These are phyloP conservation scores for Scaeva pyrastri DNA, from an alignment of 2,888 invertebrate genomes.

Conservation along the genomic window DNA sequence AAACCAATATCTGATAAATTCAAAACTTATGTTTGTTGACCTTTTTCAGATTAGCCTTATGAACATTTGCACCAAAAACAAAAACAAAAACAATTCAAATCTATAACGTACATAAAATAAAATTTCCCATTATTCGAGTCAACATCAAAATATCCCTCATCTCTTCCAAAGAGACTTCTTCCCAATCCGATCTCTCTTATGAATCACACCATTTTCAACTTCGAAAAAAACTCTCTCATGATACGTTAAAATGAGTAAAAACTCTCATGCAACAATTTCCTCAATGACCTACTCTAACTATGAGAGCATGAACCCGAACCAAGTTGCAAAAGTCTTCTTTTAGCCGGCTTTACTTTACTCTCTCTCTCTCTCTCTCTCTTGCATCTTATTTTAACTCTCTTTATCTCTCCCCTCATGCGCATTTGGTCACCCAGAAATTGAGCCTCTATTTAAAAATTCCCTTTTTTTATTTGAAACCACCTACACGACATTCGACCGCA, in stretches of 20 bases:
- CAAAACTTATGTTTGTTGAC: too few relatives aligned
- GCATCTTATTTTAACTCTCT: too few relatives aligned
- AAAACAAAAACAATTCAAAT: neutral
- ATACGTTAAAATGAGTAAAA: neutral
- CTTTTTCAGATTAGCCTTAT: too few relatives aligned
- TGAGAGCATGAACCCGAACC: too few relatives aligned
- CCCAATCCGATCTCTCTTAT: neutral
- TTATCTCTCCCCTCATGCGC: conserved; percentile 31
- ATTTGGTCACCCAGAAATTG: neutral
- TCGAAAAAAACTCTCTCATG: conserved; percentile 62
- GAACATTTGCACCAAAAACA: too few relatives aligned
- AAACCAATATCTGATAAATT: too few relatives aligned
- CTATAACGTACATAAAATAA: neutral
- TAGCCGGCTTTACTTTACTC: conserved; percentile 2
- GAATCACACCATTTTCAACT: neutral
- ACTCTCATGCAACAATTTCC: neutral
- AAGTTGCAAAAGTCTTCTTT: neutral
- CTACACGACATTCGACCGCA: conserved; percentile 30
- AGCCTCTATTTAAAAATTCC: conserved; percentile 44
- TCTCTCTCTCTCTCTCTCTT: neutral
- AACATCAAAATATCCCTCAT: neutral
- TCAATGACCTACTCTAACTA: conserved; percentile 65
- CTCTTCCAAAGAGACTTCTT: conserved; percentile 41
- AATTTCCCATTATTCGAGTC: conserved; percentile 7
- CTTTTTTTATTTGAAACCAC: neutral